A percentile compares a stretch with the other conserved stretches of the same genome.
Evolutionary conservation across 2,797 vertebrate species (phyloP).

Genomic region (Lemur catta): DNA sequence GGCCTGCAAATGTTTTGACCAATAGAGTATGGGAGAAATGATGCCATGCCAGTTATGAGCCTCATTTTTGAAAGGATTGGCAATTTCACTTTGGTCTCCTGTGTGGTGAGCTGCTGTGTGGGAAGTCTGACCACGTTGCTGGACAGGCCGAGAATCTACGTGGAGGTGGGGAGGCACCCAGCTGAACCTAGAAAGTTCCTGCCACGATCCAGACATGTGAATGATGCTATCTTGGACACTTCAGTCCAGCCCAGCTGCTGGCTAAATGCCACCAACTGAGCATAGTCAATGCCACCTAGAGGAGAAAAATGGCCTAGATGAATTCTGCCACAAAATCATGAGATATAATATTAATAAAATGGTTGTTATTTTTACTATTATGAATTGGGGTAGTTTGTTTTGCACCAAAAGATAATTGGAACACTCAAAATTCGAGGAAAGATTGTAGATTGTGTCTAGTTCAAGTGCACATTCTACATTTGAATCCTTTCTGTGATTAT

Average conservation of each 20-base stretch:
- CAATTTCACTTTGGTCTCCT: neutral
- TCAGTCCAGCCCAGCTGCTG: neutral
- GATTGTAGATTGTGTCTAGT: neutral
- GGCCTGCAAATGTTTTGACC: neutral
- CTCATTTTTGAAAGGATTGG: neutral
- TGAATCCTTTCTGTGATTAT: neutral
- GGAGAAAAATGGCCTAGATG: neutral
- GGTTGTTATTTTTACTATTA: neutral
- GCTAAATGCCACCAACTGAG: neutral
- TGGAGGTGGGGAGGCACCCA: neutral
- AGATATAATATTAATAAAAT: neutral
- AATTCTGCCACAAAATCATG: neutral
- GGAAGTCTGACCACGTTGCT: neutral
- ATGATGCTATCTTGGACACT: neutral
- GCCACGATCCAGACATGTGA: neutral
- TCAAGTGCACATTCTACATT: neutral
- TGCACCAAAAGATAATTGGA: neutral
- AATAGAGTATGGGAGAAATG: neutral
- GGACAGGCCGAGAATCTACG: neutral
- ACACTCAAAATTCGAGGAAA: neutral
- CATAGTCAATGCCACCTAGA: neutral
- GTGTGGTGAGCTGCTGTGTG: neutral
- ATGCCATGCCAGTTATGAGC: neutral
- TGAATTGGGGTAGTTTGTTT: neutral
- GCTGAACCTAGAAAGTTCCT: neutral